Conservation (phyloP, 2,797 vertebrate species). For the Pangasius larnaudii region DNA sequence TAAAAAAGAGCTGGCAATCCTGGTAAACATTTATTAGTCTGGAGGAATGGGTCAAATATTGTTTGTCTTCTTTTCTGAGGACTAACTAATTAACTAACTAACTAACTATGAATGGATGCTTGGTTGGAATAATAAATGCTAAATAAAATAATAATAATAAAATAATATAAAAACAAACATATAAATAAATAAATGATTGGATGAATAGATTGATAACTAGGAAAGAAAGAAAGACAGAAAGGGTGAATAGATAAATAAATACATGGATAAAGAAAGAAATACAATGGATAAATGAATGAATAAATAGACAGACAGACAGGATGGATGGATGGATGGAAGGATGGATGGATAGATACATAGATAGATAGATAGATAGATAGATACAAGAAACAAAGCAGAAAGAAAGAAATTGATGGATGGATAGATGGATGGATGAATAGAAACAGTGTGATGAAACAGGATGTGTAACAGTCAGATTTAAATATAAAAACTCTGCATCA, state of each 20-base stretch:
- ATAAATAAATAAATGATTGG: not conserved
- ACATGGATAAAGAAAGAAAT: not conserved
- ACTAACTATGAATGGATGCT: no score
- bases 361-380: not conserved
- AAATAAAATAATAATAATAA: not conserved
- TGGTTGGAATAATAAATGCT: no score
- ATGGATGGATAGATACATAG: not conserved
- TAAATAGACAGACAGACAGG: not conserved
- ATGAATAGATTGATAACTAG: not conserved
- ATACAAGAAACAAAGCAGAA: no score
- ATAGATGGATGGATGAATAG: not conserved
- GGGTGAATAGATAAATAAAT: not conserved
- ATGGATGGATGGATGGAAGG: no score
- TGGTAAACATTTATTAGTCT: not conserved
- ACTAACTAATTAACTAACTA: no score
- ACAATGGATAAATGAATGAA: not conserved
- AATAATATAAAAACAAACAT: not conserved
- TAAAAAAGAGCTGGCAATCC: not conserved
- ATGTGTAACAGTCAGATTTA: constrained; percentile 49
- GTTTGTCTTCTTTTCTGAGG: not conserved
- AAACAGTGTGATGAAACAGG: no score
- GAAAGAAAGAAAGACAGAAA: not conserved
- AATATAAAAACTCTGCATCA: constrained; percentile 50
- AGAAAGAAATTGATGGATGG: not conserved
- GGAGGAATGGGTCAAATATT: no score